Evolutionary conservation across 2,113 vertebrate genomes (phyloP).

Genomic region (Nothoprocta perdicaria): DNA sequence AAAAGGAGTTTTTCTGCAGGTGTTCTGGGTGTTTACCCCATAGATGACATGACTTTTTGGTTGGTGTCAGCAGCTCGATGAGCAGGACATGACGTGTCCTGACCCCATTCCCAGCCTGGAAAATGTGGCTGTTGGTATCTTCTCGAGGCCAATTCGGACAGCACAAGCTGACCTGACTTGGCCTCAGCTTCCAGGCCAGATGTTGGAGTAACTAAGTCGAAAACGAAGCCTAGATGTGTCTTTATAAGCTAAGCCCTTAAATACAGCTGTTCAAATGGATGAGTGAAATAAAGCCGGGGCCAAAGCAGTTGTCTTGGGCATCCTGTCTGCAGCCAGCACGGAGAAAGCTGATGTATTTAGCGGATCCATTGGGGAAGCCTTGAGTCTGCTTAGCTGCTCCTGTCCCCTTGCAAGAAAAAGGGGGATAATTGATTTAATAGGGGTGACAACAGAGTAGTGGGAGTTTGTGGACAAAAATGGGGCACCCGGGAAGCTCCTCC

Average conservation of each 20-base stretch:
- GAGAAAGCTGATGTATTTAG: neutral
- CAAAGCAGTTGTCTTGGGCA: neutral
- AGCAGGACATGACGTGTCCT: neutral
- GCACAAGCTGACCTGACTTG: neutral
- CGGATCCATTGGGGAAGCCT: neutral
- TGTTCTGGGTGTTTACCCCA: conserved; percentile 7
- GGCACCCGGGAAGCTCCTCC: neutral
- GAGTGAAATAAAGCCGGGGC: neutral
- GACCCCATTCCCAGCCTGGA: neutral
- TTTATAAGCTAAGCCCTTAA: neutral
- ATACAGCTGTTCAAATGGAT: too few species aligned
- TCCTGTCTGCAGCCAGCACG: neutral
- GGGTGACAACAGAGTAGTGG: fast-evolving
- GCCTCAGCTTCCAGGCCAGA: neutral
- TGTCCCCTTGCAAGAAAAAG: fast-evolving
- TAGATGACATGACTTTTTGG: neutral
- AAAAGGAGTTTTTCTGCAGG: neutral
- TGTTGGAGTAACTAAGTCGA: neutral
- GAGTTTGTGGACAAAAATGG: neutral
- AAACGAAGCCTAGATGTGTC: neutral
- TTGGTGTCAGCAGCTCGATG: neutral
- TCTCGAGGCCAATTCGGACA: neutral
- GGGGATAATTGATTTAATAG: neutral
- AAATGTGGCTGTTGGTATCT: neutral
- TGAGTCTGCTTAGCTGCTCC: neutral